Base-by-base conservation (phyloP, 2,797 vertebrate genomes). In the Dallia pectoralis region DNA sequence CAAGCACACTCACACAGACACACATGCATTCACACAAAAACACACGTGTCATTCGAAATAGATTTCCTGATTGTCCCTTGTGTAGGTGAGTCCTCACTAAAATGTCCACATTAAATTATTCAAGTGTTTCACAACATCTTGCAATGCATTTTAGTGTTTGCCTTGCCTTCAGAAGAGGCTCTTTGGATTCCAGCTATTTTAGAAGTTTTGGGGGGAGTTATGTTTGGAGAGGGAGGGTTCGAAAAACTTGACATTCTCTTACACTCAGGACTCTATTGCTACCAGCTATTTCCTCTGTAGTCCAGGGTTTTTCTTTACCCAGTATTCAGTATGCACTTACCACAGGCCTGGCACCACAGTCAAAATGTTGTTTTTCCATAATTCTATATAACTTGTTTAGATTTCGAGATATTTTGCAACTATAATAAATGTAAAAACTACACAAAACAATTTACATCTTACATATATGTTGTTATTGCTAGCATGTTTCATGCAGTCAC, bases 131-230 rank as follows among this genome's bases (percentile, higher is more conserved):
- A 22, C 53, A 59, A 27, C n/a, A 59, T 59, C 9, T 59, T 25
- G 53, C 53, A 59, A 59, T 59, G 53, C 53, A 4, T n/a, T 59
- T 59, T 59, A 25, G 53, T 27, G 53, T 59, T 59, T 59, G 22
- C 25, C 25, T 59, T 59, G 53, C 53, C 53, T 59, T 27, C 53
- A 9, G 53, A 56, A 56, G 53, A 22, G n/a, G 53, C 53, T 9
- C 8, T 56, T 56, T 56, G 53, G n/a, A 56, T 56, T 56, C n/a
- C 53, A 53, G 49, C 51, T 53, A 25, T 27, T 59, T 22, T 1
- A 25, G 3, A 25, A 56, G 25, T 56, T 8, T 25, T 49, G 48
- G 48, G n/a, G 1, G 40, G 11, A 44, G 11, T 14, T 40, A 40
- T 11, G 2, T 2, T 53, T 22, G 51, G 2, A 53, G 51, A 53